Evolutionary conservation across 2,888 invertebrate species (phyloP), one percentile per base, ranked within the genome.

Genomic region (Oxytorus armatus): DNA sequence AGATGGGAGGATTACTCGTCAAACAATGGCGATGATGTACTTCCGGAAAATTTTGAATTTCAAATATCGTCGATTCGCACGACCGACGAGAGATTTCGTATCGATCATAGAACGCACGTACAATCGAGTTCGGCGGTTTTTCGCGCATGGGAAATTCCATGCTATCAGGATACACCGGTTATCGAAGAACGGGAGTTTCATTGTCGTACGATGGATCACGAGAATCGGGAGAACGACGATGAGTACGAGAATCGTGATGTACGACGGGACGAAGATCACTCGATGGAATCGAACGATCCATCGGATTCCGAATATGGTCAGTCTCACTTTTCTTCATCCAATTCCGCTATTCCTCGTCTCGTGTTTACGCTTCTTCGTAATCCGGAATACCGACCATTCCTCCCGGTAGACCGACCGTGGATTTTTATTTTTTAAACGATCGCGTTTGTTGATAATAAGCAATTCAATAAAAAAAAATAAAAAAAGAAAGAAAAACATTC

Each of bases 121-220:
- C 36, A 14, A 69, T 53, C 21, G 4, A 14, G 49, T 16, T 57
- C 82, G 14, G 5, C 81, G 29, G 79, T 84, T 14, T 87, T 87
- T 63, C 86, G 85, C 3, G 82, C 84, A 10, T 88, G 88, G 87
- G 87, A 89, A 49, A 77, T 84, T 49, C 78, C 87, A 14, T 80
- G 82, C 68, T 73, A 79, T 10, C 84, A 86, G 47, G 82, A 82
- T 29, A 59, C 44, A 4, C 57, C 66, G 47, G 29, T 55, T 7
- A 3, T 11, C 18, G 55, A 72, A 1, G 44, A 76, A 65, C 76
- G 72, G 57, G 44, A 76, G 65, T 65, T 49, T 33, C 8, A 65
- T 65, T 59, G 57, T 61, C 65, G 49, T 4, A 25, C 18, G 21
- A 59, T 16, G 18, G 44, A 5, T 36, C 29, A 36, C 33, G 69